Conservation (phyloP, 2,888 invertebrate species). For the Orchestes rusci region DNA sequence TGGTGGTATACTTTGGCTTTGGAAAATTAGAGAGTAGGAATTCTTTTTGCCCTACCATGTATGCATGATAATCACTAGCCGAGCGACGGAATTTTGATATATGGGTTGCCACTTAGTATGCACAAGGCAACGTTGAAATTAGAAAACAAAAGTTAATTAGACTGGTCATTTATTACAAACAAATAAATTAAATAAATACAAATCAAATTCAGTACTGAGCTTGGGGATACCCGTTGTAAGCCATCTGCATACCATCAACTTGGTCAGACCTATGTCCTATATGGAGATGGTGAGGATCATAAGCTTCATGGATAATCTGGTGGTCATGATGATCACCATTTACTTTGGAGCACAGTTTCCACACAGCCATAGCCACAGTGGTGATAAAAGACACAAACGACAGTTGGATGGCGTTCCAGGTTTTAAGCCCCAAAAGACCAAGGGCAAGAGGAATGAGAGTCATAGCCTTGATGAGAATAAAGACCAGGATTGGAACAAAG, state of each 20-base stretch:
- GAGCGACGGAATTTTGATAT: constrained; percentile 6
- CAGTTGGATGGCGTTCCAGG: constrained; percentile 79
- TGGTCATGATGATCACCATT: constrained; percentile 57
- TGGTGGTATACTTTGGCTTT: constrained; percentile 22
- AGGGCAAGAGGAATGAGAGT: constrained; percentile 76
- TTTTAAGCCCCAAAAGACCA: constrained; percentile 75
- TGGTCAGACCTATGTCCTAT: constrained; percentile 38
- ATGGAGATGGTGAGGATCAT: constrained; percentile 40
- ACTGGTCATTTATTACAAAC: constrained; percentile 3
- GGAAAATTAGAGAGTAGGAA: constrained; percentile 20
- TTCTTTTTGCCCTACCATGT: constrained; percentile 12
- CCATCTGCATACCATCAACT: constrained; percentile 45
- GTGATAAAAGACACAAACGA: constrained; percentile 82
- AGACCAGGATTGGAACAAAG: constrained; percentile 72
- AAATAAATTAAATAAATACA: constrained; percentile 8
- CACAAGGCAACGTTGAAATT: neutral
- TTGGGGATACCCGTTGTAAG: constrained; percentile 58
- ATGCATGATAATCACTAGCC: constrained; percentile 15
- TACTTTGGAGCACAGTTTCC: constrained; percentile 80
- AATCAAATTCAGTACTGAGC: constrained; percentile 11
- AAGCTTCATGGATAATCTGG: constrained; percentile 49
- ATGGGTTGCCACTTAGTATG: constrained; percentile 19
- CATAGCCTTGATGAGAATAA: constrained; percentile 77
- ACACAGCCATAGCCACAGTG: constrained; percentile 74
- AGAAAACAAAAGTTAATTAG: constrained; percentile 14